Evolutionary conservation across 2,888 invertebrate species (phyloP).

Genomic region (Lasioglossum vierecki): DNA sequence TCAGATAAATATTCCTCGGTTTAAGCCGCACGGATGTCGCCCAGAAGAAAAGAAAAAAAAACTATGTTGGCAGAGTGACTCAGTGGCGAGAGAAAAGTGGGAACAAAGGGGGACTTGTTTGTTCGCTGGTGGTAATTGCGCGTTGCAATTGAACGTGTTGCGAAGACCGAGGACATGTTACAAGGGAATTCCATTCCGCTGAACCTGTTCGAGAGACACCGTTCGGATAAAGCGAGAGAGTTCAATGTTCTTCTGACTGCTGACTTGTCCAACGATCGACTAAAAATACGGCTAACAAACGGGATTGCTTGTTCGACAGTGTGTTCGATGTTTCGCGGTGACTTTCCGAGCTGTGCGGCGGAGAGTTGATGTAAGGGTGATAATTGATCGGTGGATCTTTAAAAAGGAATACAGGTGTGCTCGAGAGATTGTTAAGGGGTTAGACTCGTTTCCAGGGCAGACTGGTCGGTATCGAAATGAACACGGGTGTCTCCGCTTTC

Average conservation of each 20-base stretch:
- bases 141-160: conserved; percentile 22
- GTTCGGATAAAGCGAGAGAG: not conserved
- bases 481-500: conserved; percentile 31
- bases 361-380: not conserved
- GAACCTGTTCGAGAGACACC: not conserved
- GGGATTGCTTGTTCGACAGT: not conserved
- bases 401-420: not conserved
- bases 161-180: not conserved
- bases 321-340: not conserved
- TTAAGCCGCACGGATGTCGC: conserved; percentile 14
- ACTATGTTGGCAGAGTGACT: conserved; percentile 44
- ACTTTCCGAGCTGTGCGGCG: not conserved
- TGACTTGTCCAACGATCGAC: not conserved
- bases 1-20: conserved; percentile 10
- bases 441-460: not conserved
- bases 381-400: not conserved
- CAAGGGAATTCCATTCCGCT: conserved; percentile 1
- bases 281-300: not conserved
- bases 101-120: conserved; percentile 49
- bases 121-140: conserved; percentile 35
- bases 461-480: not conserved
- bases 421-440: not conserved
- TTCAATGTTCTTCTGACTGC: not conserved
- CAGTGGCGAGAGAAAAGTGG: conserved; percentile 41
- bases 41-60: conserved; percentile 18